phyloP scores from a whole-genome alignment of 2,113 vertebrate genomes.

The Sebastes schlegelii region DNA sequence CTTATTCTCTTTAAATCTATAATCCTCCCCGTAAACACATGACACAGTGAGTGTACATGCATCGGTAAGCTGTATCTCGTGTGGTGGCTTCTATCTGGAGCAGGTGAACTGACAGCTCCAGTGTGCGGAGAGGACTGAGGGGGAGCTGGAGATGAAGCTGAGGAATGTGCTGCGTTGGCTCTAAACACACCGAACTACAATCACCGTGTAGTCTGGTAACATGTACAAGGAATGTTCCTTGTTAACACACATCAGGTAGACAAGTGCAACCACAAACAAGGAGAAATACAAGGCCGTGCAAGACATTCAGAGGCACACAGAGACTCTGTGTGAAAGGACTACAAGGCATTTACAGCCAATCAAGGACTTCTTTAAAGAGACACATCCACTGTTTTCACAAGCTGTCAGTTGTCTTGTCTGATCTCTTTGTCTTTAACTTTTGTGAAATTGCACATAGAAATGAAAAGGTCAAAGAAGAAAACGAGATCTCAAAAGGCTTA shows the following conservation, averaged over 20 bases:
- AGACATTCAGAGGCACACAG: neutral
- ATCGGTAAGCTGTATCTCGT: neutral
- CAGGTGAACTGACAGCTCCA: constrained; percentile 6
- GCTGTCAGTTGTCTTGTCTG: neutral
- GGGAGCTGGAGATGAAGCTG: neutral
- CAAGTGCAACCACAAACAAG: constrained; percentile 11
- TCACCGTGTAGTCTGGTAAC: neutral
- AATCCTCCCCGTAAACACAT: neutral
- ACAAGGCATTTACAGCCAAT: neutral
- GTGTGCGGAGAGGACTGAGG: constrained; percentile 4
- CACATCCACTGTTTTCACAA: neutral
- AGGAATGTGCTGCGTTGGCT: constrained; percentile 4
- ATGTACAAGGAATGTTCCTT: neutral
- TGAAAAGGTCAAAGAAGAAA: constrained; percentile 29
- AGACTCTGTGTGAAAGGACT: no score
- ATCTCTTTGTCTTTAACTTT: neutral
- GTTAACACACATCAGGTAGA: constrained; percentile 40
- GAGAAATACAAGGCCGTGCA: neutral
- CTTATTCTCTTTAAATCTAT: neutral
- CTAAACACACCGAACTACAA: constrained; percentile 13
- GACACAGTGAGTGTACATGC: neutral
- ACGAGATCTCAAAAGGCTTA: neutral
- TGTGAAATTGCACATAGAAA: neutral
- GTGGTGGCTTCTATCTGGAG: neutral
- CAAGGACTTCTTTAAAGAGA: constrained; percentile 1